Evolutionary conservation across 2,888 invertebrate genomes (phyloP).

Genomic region (Aporophyla lueneburgensis): DNA sequence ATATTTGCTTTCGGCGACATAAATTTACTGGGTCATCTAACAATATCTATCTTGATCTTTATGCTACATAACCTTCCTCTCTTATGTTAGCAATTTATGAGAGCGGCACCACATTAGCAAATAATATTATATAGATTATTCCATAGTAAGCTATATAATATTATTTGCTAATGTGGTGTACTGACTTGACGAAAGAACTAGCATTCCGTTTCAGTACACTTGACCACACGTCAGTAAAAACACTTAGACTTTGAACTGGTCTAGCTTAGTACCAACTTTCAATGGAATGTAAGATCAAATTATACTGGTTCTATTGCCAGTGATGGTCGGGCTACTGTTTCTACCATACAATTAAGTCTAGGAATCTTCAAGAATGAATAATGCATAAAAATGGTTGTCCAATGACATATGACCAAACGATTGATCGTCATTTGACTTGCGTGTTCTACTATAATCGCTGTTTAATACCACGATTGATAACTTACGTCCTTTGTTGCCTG

Average conservation of each 20-base stretch:
- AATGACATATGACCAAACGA: conserved; percentile 4
- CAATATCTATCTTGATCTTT: background rate
- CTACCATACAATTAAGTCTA: conserved; percentile 4
- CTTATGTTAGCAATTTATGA: background rate
- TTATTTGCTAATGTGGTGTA: too few relatives aligned
- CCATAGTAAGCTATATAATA: too few relatives aligned
- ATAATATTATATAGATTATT: too few relatives aligned
- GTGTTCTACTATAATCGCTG: conserved; percentile 54
- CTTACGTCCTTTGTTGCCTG: conserved; percentile 31
- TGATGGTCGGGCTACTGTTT: too few relatives aligned
- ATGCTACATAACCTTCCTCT: background rate
- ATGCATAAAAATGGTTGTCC: conserved; percentile 28
- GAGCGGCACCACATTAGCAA: too few relatives aligned
- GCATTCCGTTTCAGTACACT: background rate
- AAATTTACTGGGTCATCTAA: background rate
- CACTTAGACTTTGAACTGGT: background rate
- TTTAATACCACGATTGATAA: conserved; percentile 54
- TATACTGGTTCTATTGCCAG: background rate
- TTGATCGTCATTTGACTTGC: conserved; percentile 53
- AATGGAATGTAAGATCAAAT: background rate
- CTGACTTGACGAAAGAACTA: background rate
- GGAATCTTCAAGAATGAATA: conserved; percentile 8
- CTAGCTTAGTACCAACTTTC: background rate
- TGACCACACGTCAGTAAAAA: too few relatives aligned
- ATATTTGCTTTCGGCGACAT: background rate